Conservation (phyloP, 1,140 invertebrate genomes). For the Rhyacophila brunnea region DNA sequence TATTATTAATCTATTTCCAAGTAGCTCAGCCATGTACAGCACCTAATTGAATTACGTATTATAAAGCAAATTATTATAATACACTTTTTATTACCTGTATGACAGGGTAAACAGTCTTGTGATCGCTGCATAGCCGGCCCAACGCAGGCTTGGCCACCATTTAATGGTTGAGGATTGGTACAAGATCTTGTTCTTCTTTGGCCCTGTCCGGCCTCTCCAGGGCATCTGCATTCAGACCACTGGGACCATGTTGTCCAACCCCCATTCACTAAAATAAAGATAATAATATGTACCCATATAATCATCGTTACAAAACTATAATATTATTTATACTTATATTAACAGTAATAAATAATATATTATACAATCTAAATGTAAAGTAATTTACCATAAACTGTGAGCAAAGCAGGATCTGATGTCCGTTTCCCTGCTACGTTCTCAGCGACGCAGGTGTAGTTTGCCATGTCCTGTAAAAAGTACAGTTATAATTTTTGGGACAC, state of each 20-base stretch:
- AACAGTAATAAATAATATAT: not conserved
- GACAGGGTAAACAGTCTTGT: slow-evolving; percentile 80
- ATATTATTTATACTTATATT: not conserved
- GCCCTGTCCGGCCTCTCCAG: slow-evolving; percentile 60
- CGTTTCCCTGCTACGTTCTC: slow-evolving; percentile 90
- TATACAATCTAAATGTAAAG: slow-evolving; percentile 2
- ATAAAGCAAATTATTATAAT: too few relatives aligned
- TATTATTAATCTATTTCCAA: too few relatives aligned
- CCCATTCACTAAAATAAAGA: slow-evolving; percentile 76
- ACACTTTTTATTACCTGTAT: slow-evolving; percentile 45
- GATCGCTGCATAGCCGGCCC: slow-evolving; percentile 78
- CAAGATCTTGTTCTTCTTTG: slow-evolving; percentile 82
- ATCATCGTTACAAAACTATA: not conserved
- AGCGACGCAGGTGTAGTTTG: slow-evolving; percentile 96
- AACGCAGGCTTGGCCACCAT: slow-evolving; percentile 78
- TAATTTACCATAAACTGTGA: slow-evolving; percentile 91
- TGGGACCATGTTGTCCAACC: slow-evolving; percentile 87
- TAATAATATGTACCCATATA: not conserved
- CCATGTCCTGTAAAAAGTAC: slow-evolving; percentile 69
- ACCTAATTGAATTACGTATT: too few relatives aligned
- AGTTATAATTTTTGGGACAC: too few relatives aligned
- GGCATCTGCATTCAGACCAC: slow-evolving; percentile 83
- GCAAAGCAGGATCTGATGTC: slow-evolving; percentile 78
- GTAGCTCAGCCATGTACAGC: too few relatives aligned
- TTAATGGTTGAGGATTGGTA: slow-evolving; percentile 83